These are phyloP conservation scores for Xiphophorus hellerii DNA, from an alignment of 2,113 vertebrate genomes.

Conservation along the genomic window DNA sequence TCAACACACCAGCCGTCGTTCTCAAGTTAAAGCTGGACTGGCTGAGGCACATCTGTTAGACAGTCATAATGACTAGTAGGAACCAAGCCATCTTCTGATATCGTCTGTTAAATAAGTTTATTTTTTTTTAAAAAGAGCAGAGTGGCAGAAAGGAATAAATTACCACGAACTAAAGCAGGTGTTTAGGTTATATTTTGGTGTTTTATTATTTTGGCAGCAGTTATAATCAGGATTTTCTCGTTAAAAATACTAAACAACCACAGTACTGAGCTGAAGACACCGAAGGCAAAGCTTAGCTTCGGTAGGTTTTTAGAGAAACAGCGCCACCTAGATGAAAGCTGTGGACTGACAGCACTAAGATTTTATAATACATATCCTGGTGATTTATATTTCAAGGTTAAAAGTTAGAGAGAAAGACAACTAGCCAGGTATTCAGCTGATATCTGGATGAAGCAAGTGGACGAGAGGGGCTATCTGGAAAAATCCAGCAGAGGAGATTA, in stretches of 20 bases:
- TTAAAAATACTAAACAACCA: slow-evolving; percentile 68
- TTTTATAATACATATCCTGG: background rate
- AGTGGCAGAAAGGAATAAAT: background rate
- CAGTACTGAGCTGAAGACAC: slow-evolving; percentile 58
- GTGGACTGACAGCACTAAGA: background rate
- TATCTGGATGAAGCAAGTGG: background rate
- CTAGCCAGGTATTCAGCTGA: background rate
- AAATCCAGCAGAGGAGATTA: background rate
- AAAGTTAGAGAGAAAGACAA: background rate
- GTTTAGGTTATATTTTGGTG: background rate
- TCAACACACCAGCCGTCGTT: too few relatives aligned
- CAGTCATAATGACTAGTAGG: background rate
- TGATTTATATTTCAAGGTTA: background rate
- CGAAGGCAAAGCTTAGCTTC: background rate
- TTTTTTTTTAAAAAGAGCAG: background rate
- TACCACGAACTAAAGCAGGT: background rate
- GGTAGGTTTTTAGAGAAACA: background rate
- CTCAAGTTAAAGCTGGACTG: too few relatives aligned
- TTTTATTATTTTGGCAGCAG: background rate
- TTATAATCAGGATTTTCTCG: too few relatives aligned
- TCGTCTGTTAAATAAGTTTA: too few relatives aligned
- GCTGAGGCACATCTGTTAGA: too few relatives aligned
- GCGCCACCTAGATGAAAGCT: slow-evolving; percentile 25
- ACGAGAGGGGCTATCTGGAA: background rate
- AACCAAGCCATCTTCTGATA: too few relatives aligned